phyloP scores from a whole-genome alignment of 2,797 vertebrate species.

The Chiroxiphia lanceolata region DNA sequence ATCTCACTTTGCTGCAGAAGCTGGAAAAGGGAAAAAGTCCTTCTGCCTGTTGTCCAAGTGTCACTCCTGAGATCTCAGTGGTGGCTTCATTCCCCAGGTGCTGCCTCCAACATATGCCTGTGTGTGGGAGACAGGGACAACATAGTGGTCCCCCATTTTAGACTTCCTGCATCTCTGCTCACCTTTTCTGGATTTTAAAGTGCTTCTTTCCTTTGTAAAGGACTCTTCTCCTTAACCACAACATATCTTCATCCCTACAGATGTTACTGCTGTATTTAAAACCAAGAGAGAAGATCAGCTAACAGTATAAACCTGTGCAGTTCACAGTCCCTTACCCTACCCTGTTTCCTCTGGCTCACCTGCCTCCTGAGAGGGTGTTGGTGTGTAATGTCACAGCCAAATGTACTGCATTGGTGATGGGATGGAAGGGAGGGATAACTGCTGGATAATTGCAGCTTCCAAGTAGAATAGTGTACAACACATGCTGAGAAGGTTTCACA shows the following conservation, averaged over 20 bases:
- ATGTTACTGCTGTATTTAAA: background rate
- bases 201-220: background rate
- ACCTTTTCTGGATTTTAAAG: background rate
- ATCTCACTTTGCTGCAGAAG: background rate
- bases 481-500: background rate
- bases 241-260: background rate
- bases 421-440: background rate
- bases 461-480: background rate
- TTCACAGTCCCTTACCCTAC: background rate
- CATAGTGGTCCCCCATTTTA: background rate
- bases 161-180: background rate
- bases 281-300: background rate
- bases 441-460: background rate
- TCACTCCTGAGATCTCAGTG: background rate
- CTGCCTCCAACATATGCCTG: background rate
- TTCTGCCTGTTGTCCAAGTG: background rate
- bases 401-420: background rate
- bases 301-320: background rate
- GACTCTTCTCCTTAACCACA: background rate
- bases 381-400: background rate
- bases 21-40: background rate
- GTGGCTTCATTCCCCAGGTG: background rate
- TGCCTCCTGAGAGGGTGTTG: background rate
- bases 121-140: background rate
- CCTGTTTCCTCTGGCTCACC: background rate